Evolutionary conservation across 35 echinoderm and acorn worm species (phyloP), one percentile per base, ranked within the genome.

Genomic region (Ophiothrix spiculata): DNA sequence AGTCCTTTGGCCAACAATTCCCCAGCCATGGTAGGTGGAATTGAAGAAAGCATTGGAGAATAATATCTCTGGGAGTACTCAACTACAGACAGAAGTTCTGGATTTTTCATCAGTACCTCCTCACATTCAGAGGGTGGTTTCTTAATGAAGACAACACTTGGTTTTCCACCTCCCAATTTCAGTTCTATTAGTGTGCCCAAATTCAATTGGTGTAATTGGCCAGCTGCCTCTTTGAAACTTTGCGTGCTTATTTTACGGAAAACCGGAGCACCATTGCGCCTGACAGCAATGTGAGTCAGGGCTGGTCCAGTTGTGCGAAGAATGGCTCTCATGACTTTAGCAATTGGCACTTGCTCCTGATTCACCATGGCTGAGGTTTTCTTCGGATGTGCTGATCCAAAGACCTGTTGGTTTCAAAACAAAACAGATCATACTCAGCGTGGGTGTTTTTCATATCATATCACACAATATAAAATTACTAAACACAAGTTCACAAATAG

Each of bases 391-490:
- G n/a, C n/a, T n/a, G n/a, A n/a, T n/a, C n/a, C n/a, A n/a, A n/a
- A n/a, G n/a, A 69, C 60, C 60, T 69, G 60, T 69, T 10, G 60
- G 60, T 69, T 69, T 69, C 60, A 69, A 69, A n/a, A 69, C 25
- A 69, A 69, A 69, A 69, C 25, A 28, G 60, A 69, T 69, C 8
- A 69, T 69, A 25, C 8, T 69, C 60, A 69, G 60, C 60, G 29
- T 25, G 23, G 42, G 19, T 49, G 6, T 19, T 10, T 49, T 49
- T 49, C 42, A 49, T n/a, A n/a, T n/a, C n/a, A n/a, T n/a, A n/a
- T n/a, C n/a, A n/a, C n/a, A n/a, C n/a, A n/a, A n/a, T n/a, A n/a
- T n/a, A n/a, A n/a, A n/a, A n/a, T n/a, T n/a, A n/a, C n/a, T n/a
- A n/a, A n/a, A n/a, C n/a, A n/a, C n/a, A n/a, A n/a, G n/a, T n/a